These are phyloP conservation scores for Chrysolina americana DNA, from an alignment of 2,888 invertebrate genomes.

Conservation along the genomic window DNA sequence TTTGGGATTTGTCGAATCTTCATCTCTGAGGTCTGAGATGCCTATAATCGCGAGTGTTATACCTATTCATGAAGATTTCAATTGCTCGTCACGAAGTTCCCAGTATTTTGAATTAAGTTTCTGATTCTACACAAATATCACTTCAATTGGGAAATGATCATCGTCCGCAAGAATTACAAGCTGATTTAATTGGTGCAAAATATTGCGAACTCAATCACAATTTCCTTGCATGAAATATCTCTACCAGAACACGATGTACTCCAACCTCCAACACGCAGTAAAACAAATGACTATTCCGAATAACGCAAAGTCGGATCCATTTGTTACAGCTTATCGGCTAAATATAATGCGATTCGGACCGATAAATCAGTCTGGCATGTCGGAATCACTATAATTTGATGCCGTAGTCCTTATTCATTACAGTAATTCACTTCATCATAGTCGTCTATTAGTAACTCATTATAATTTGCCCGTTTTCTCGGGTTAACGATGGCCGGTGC, in stretches of 20 bases:
- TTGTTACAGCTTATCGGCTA: conserved; percentile 45
- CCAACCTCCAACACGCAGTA: conserved; percentile 31
- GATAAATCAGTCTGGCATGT: conserved; percentile 44
- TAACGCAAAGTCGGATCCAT: conserved; percentile 33
- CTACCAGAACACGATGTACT: conserved; percentile 7
- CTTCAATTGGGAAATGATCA: neutral
- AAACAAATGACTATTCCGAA: conserved; percentile 14
- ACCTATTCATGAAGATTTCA: too few species aligned
- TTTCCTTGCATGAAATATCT: neutral
- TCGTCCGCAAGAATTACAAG: too few species aligned
- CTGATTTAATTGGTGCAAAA: too few species aligned
- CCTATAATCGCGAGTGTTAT: too few species aligned
- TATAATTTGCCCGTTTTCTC: conserved; percentile 28
- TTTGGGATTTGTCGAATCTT: too few species aligned
- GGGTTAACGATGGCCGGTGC: conserved; percentile 19
- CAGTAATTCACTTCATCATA: conserved; percentile 45
- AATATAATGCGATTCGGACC: conserved; percentile 41
- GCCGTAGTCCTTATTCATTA: conserved; percentile 51
- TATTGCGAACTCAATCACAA: neutral
- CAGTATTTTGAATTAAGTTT: too few species aligned
- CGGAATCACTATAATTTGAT: conserved; percentile 52
- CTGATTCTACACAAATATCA: too few species aligned
- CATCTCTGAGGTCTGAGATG: too few species aligned
- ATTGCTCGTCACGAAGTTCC: too few species aligned
- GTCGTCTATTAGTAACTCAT: conserved; percentile 33